Evolutionary conservation across 2,888 invertebrate genomes (phyloP).

Genomic region (Napeogenes inachia): DNA sequence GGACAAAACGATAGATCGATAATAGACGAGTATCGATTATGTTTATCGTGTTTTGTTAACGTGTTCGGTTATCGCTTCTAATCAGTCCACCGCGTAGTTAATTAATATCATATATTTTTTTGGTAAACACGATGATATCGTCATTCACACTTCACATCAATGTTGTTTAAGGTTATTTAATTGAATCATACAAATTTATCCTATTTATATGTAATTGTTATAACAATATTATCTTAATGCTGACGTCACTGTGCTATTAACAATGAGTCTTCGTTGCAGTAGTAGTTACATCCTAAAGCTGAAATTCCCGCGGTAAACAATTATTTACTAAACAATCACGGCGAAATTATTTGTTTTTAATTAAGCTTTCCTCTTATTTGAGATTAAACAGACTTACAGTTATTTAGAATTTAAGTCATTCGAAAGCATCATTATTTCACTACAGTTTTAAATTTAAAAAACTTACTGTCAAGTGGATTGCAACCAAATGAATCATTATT

Average conservation of each 20-base stretch:
- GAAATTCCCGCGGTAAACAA: no score
- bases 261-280: no score
- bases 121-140: conserved; percentile 13
- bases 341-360: background rate
- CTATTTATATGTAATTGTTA: no score
- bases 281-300: no score
- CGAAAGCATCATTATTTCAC: no score
- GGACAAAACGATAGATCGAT: background rate
- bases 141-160: conserved; percentile 11
- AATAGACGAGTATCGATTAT: conserved; percentile 21
- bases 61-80: conserved; percentile 15
- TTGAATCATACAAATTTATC: no score
- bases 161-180: background rate
- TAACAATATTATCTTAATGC: no score
- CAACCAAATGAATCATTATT: no score
- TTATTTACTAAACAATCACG: no score
- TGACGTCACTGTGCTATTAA: no score
- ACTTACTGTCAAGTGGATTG: no score
- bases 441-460: background rate
- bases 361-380: background rate
- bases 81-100: conserved; percentile 21
- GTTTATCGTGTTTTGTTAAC: conserved; percentile 23
- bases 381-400: background rate
- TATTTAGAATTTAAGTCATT: background rate
- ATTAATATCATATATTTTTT: conserved; percentile 22